Percentiles rank a stretch among this genome's conserved stretches.
These are phyloP conservation scores for Ennomos fuscantarius DNA, from an alignment of 2,888 invertebrate species.

Conservation along the genomic window DNA sequence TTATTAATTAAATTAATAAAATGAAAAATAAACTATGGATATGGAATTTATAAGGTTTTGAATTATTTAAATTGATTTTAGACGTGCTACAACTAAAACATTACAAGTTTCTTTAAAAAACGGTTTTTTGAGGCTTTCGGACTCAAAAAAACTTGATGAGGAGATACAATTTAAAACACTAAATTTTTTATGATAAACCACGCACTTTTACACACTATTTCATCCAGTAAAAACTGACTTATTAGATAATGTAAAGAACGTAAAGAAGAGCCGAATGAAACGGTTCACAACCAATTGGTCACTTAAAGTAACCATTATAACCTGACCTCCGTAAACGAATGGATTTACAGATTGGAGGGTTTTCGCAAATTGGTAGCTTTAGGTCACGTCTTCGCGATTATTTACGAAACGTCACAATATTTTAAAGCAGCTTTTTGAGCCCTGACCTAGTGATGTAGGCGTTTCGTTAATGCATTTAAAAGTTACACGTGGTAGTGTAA, in stretches of 20 bases:
- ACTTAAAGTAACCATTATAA: constrained; percentile 3
- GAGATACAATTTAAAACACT: not conserved
- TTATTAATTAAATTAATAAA: too few species aligned
- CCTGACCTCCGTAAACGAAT: constrained; percentile 3
- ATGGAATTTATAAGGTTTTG: too few species aligned
- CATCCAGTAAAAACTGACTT: not conserved
- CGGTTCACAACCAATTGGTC: constrained; percentile 4
- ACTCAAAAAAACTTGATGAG: too few species aligned
- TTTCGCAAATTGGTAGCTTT: constrained; percentile 22
- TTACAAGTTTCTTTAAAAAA: too few species aligned
- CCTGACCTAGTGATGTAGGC: constrained; percentile 71
- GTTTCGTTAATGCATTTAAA: constrained; percentile 70
- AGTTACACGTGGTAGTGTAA: constrained; percentile 45
- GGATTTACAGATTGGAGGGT: not conserved
- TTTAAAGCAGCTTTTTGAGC: constrained; percentile 73
- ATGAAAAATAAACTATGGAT: too few species aligned
- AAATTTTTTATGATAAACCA: not conserved
- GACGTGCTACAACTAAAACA: too few species aligned
- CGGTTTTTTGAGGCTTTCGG: too few species aligned
- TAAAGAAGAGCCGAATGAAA: constrained; percentile 5
- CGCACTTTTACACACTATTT: not conserved
- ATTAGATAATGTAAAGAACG: too few species aligned
- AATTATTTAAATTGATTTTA: too few species aligned
- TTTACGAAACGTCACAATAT: constrained; percentile 76
- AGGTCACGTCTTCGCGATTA: constrained; percentile 56